Evolutionary conservation across 2,797 vertebrate genomes (phyloP).

Genomic region (Oreonectes daqikongensis): DNA sequence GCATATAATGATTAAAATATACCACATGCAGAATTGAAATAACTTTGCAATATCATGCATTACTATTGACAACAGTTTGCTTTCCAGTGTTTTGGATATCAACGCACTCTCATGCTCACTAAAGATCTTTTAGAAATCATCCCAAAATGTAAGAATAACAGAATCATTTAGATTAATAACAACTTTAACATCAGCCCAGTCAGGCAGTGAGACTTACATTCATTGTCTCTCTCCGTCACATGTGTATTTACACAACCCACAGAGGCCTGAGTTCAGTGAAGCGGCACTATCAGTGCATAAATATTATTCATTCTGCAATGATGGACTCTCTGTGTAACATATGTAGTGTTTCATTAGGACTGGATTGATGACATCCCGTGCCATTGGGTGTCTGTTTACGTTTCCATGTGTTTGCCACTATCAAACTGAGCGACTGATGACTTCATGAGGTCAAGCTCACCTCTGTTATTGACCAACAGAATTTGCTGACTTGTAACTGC

Average conservation of each 20-base stretch:
- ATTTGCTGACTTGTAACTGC: constrained; percentile 53
- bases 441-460: constrained; percentile 64
- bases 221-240: constrained; percentile 48
- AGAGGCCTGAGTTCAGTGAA: constrained; percentile 35
- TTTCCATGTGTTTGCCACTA: constrained; percentile 46
- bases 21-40: too few species aligned
- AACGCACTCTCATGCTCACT: too few species aligned
- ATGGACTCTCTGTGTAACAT: not conserved
- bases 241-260: constrained; percentile 48
- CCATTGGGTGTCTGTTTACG: constrained; percentile 53
- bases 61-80: too few species aligned
- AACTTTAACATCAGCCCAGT: too few species aligned
- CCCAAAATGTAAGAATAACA: too few species aligned
- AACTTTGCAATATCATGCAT: too few species aligned
- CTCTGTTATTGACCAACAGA: constrained; percentile 52
- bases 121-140: too few species aligned
- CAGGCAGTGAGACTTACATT: constrained; percentile 12
- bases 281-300: constrained; percentile 54
- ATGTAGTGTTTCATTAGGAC: not conserved
- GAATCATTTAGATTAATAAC: too few species aligned
- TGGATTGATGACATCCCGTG: constrained; percentile 47
- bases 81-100: too few species aligned
- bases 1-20: too few species aligned
- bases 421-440: not conserved
- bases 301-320: constrained; percentile 47